Evolutionary conservation across 2,113 vertebrate species (phyloP).

Genomic region (Gopherus flavomarginatus): DNA sequence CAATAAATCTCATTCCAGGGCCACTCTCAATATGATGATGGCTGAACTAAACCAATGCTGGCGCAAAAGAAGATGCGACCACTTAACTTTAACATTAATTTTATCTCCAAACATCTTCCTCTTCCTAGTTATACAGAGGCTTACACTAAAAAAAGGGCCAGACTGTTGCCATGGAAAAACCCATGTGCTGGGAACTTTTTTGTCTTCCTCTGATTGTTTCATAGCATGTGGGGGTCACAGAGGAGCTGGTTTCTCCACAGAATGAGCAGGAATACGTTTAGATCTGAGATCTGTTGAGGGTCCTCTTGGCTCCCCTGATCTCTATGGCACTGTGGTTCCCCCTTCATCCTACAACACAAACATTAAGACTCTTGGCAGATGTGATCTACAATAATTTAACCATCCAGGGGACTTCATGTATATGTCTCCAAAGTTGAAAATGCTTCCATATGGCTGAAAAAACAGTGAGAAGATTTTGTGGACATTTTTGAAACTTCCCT

Average conservation of each 20-base stretch:
- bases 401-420: neutral
- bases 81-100: neutral
- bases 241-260: neutral
- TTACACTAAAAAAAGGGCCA: neutral
- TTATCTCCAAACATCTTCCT: neutral
- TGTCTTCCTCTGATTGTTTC: neutral
- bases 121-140: neutral
- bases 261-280: neutral
- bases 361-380: neutral
- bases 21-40: neutral
- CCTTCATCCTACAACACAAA: neutral
- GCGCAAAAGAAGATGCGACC: neutral
- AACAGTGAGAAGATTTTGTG: neutral
- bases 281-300: neutral
- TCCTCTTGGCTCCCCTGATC: neutral
- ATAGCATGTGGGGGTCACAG: neutral
- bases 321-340: neutral
- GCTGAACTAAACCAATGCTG: constrained; percentile 28
- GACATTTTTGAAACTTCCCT: neutral
- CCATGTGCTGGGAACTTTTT: neutral
- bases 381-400: neutral
- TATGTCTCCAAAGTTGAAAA: neutral
- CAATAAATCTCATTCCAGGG: constrained; percentile 37
- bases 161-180: neutral
- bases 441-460: neutral